Evolutionary conservation across 2,888 invertebrate species (phyloP).

Genomic region (Agriopis marginaria): DNA sequence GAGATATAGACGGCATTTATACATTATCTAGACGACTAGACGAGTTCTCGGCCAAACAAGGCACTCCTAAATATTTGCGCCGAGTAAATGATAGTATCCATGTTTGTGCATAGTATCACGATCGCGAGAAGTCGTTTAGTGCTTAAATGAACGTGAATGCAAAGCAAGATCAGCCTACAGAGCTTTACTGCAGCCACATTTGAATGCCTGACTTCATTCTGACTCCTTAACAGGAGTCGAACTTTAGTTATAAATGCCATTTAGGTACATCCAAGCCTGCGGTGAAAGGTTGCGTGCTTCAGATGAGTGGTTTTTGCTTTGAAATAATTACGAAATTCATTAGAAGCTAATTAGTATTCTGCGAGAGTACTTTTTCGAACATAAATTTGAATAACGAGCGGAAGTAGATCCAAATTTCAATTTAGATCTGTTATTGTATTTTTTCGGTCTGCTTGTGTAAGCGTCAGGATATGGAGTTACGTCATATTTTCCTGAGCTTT

Average conservation of each 20-base stretch:
- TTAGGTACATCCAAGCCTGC: conserved; percentile 22
- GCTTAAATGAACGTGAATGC: conserved; percentile 43
- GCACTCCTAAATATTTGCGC: conserved; percentile 55
- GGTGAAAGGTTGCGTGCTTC: conserved; percentile 56
- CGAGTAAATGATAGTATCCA: conserved; percentile 49
- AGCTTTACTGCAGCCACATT: conserved; percentile 11
- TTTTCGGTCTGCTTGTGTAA: conserved; percentile 36
- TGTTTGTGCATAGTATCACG: conserved; percentile 56
- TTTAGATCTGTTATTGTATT: conserved; percentile 45
- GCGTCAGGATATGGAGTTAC: conserved; percentile 51
- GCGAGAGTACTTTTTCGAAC: conserved; percentile 40
- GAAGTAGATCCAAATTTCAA: conserved; percentile 52
- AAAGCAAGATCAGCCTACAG: conserved; percentile 28
- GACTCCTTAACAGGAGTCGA: conserved; percentile 44
- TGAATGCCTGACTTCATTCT: conserved; percentile 54
- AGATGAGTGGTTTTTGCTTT: conserved; percentile 47
- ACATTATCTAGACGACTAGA: conserved; percentile 21
- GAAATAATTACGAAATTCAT: conserved; percentile 55
- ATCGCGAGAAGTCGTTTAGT: conserved; percentile 53
- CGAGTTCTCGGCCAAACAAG: conserved; percentile 34
- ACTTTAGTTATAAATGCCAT: conserved; percentile 31
- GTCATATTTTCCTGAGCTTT: conserved; percentile 47
- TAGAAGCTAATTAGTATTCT: conserved; percentile 56
- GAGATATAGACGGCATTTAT: conserved; percentile 6
- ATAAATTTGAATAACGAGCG: conserved; percentile 56